phyloP scores from a whole-genome alignment of 2,797 vertebrate genomes.

The Lithobates sylvaticus region DNA sequence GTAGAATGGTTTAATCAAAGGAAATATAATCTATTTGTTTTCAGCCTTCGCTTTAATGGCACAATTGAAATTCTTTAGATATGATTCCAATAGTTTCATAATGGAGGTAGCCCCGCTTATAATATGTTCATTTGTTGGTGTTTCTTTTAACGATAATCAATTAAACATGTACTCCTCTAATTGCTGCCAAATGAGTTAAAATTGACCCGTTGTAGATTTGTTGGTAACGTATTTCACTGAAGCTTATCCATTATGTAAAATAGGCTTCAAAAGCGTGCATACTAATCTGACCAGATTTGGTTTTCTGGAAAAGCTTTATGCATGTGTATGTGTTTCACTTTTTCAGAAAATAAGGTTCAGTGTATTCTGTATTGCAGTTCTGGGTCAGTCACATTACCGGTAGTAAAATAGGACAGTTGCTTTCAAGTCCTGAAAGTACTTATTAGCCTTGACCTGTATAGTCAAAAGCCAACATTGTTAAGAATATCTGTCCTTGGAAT shows the following conservation, averaged over 20 bases:
- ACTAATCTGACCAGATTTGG: background rate
- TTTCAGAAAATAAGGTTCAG: no score
- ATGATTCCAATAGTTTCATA: constrained; percentile 10
- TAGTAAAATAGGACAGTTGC: no score
- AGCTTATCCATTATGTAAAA: constrained; percentile 42
- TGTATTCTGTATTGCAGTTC: no score
- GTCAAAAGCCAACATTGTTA: no score
- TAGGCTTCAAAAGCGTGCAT: background rate
- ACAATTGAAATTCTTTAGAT: background rate
- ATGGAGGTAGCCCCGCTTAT: constrained; percentile 11
- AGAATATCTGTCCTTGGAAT: no score
- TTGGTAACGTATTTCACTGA: background rate
- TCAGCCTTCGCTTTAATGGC: background rate
- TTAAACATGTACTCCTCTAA: constrained; percentile 57
- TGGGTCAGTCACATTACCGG: no score
- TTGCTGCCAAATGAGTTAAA: constrained; percentile 57
- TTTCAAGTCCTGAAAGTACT: no score
- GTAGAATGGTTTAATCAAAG: background rate
- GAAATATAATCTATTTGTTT: background rate
- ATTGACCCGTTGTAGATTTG: constrained; percentile 29
- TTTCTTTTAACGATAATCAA: constrained; percentile 51
- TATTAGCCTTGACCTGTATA: no score
- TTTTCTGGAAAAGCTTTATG: no score
- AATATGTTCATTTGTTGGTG: constrained; percentile 23
- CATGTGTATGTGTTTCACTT: no score